Evolutionary conservation across 2,113 vertebrate genomes (phyloP), one percentile per base, ranked within the genome.

Genomic region (Seriola dumerili): DNA sequence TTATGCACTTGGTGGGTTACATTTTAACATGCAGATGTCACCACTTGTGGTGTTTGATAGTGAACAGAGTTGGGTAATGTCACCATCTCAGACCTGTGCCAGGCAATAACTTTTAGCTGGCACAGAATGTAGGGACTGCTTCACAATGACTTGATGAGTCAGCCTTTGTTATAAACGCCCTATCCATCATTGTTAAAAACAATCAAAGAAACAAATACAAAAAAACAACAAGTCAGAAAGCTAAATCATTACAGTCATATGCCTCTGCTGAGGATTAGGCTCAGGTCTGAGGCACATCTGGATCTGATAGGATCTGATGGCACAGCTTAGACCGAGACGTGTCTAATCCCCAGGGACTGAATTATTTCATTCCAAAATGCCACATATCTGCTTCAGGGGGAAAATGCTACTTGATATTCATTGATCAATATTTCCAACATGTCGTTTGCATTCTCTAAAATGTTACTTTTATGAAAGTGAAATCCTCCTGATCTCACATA

Each of bases 251-350:
- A 74, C 62, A 79, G 81, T 80, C 87, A 77, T 75, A 81, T 83
- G 85, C 23, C 62, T 81, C 78, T 88, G 79, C 75, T 67, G 59
- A 78, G 88, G 90, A 89, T 92, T 74, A 71, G 61, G 72, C 64
- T 81, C 5, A 40, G 40, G 74, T 87, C 85, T 93, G 92, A 90
- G 66, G 70, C 86, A 89, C 94, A 93, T 93, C 92, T 94, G 94
- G 91, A 92, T 93, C 86, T 85, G 85, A 88, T 92, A 77, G 83
- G 80, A 90, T 93, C 89, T 89, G 87, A 94, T 94, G 90, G 91
- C 90, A 92, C 81, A 91, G 88, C 82, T 91, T 80, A 93, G 89
- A 88, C 85, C 1, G 80, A 92, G 92, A 94, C 89, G 81, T 92
- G 89, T 94, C 88, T 93, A 92, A 94, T 94, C 92, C 91, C 86